Percentiles rank a stretch among this genome's conserved stretches.
These are phyloP conservation scores for Heteronetta atricapilla DNA, from an alignment of 2,113 vertebrate genomes.

Conservation along the genomic window DNA sequence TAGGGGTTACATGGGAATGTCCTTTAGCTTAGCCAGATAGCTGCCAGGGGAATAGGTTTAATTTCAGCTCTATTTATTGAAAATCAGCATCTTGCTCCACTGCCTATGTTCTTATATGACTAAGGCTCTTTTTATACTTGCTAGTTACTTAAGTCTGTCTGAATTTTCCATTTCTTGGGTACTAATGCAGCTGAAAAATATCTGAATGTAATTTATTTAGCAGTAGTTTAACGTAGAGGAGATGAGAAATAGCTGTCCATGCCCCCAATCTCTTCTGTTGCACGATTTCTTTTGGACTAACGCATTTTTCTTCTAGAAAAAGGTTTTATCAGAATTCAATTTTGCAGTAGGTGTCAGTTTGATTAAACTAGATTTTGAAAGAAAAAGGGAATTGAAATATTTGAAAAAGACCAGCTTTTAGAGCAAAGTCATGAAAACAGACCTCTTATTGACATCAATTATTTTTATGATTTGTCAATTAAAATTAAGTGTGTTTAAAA, in stretches of 20 bases:
- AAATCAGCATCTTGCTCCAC: neutral
- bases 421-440: neutral
- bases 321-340: neutral
- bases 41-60: neutral
- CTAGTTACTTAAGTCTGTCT: neutral
- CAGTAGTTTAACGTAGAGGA: neutral
- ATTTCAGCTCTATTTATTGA: neutral
- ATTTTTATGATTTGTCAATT: neutral
- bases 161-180: neutral
- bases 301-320: neutral
- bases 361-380: neutral
- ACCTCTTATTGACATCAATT: neutral
- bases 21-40: neutral
- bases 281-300: neutral
- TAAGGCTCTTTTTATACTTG: neutral
- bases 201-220: neutral
- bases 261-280: neutral
- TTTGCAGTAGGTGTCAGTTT: neutral
- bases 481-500: conserved; percentile 12
- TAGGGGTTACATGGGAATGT: neutral
- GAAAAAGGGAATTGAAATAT: neutral
- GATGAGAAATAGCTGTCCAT: neutral
- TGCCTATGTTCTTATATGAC: neutral
- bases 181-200: neutral
- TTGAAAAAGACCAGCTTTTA: neutral